Conservation (phyloP, 2,113 vertebrate genomes). For the Phalacrocorax carbo region DNA sequence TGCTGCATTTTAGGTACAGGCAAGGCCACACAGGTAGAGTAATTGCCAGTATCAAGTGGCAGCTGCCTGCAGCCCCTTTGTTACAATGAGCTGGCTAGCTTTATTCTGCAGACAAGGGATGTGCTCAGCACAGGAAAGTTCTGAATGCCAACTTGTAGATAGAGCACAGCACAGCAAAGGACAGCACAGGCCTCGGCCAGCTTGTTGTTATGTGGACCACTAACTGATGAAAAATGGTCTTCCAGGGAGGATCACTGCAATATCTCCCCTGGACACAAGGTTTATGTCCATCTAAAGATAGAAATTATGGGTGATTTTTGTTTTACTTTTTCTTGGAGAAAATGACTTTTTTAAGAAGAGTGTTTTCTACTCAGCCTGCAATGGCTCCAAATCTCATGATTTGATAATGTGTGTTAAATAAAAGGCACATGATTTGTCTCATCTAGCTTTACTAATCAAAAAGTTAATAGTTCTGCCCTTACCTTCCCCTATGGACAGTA, state of each 20-base stretch:
- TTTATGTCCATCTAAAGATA: background rate
- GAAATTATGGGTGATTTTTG: background rate
- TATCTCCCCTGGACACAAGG: background rate
- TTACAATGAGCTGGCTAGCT: background rate
- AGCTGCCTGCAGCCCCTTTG: background rate
- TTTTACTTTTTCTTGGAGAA: background rate
- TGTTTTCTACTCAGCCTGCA: background rate
- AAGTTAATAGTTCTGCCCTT: background rate
- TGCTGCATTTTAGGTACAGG: background rate
- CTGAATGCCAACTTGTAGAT: background rate
- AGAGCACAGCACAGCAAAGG: background rate
- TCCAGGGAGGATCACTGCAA: background rate
- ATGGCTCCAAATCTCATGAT: background rate
- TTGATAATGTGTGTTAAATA: background rate
- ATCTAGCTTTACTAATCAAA: background rate
- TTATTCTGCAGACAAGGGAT: background rate
- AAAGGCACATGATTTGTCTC: background rate
- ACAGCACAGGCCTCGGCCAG: background rate
- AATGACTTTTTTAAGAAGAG: background rate
- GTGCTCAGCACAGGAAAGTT: background rate
- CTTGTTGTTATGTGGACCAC: background rate
- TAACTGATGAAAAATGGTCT: accelerated
- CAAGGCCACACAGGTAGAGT: background rate
- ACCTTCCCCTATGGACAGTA: background rate
- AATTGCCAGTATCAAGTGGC: background rate